Percentiles rank a stretch among this genome's conserved stretches.
These are phyloP conservation scores for Cryptotermes secundus DNA, from an alignment of 1,140 invertebrate species.

Conservation along the genomic window DNA sequence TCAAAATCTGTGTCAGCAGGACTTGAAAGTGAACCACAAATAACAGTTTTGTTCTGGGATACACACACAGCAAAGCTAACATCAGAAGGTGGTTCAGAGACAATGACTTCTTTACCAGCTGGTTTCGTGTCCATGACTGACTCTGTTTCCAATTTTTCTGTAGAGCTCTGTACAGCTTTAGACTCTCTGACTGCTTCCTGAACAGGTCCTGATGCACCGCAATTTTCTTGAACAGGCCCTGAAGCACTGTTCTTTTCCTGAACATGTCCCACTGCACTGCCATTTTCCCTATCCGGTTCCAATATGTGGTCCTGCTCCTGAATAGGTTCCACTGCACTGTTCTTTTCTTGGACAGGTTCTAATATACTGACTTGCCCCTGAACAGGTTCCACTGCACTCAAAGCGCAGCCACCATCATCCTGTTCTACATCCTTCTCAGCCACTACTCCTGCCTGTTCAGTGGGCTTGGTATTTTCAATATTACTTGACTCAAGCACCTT, in stretches of 20 bases:
- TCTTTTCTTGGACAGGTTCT: neutral
- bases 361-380: neutral
- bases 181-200: neutral
- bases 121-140: neutral
- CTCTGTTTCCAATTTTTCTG: neutral
- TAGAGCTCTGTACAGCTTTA: neutral
- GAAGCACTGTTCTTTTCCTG: neutral
- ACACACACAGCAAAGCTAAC: neutral
- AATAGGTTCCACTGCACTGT: neutral
- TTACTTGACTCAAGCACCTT: neutral
- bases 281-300: neutral
- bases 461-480: neutral
- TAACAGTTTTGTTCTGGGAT: neutral
- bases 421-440: neutral
- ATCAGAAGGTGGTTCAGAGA: neutral
- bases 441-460: neutral
- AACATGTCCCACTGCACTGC: neutral
- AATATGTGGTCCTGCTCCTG: too few relatives aligned
- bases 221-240: neutral
- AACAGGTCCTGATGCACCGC: neutral
- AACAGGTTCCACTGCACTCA: neutral
- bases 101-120: neutral
- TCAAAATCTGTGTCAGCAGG: neutral
- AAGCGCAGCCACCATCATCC: neutral
- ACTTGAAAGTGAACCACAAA: neutral